Evolutionary conservation across 2,113 vertebrate genomes (phyloP).

Genomic region (Callaeas wilsoni): DNA sequence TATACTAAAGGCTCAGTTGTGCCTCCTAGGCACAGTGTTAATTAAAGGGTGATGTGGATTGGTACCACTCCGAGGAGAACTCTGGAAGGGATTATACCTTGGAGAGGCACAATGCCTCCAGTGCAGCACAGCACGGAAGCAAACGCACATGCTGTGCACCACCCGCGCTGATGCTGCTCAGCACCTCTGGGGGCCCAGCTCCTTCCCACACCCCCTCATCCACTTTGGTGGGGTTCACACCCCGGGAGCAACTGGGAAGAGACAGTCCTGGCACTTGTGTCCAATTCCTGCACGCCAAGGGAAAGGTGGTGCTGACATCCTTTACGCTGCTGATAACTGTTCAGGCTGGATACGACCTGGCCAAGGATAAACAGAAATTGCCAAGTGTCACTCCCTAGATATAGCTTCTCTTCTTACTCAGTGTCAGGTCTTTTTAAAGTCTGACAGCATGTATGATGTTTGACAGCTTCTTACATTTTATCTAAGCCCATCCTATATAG

Average conservation of each 20-base stretch:
- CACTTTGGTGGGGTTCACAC: not conserved
- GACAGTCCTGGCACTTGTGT: not conserved
- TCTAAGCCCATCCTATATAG: not conserved
- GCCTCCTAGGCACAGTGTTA: conserved; percentile 51
- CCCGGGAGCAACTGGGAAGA: not conserved
- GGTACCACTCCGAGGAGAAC: not conserved
- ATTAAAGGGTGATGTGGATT: conserved; percentile 43
- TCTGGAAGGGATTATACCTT: conserved; percentile 43
- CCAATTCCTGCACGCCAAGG: not conserved
- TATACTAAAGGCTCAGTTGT: conserved; percentile 31
- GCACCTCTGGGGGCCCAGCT: not conserved
- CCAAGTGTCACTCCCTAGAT: not conserved
- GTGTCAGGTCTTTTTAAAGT: not conserved
- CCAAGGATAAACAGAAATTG: not conserved
- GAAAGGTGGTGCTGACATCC: not conserved
- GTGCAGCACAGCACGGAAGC: not conserved
- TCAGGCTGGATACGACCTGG: not conserved
- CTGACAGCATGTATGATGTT: not conserved
- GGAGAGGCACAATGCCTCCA: conserved; percentile 19
- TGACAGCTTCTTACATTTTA: not conserved
- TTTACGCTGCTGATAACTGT: fast-evolving
- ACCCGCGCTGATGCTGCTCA: not conserved
- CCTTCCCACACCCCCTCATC: not conserved
- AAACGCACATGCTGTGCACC: not conserved
- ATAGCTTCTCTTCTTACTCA: not conserved